Evolutionary conservation across 2,113 vertebrate genomes (phyloP), one percentile per base, ranked within the genome.

Genomic region (Bubalus kerabau): DNA sequence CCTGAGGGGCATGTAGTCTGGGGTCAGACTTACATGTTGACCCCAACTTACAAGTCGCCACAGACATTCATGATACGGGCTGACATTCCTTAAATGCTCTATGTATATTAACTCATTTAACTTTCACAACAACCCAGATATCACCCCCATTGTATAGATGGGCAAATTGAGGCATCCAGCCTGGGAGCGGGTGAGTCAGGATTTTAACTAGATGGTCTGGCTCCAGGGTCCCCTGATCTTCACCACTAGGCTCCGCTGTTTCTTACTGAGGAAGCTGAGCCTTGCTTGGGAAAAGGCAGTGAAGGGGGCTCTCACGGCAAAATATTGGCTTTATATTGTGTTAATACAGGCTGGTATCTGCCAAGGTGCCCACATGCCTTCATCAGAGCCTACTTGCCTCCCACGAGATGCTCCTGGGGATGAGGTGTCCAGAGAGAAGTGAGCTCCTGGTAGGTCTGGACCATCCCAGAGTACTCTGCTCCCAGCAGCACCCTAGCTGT

Each of bases 1-100:
- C 43, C 0, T 0, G 1, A 48, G 78, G 24, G 32, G 6, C 48
- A 3, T 3, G 15, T 6, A 19, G n/a, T 50, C 76, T 40, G 30
- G 11, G 2, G 5, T 59, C 56, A 28, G 24, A 78, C 28, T 30
- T 32, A 32, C 60, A 32, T 32, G 60, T 32, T 32, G 14, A 62
- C 60, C 60, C 60, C 60, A 15, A 32, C 60, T 62, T 62, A 7
- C 60, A 57, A 64, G 81, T 16, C 3, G 54, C 17, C 23, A 0
- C 12, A 62, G 52, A 10, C 2, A 32, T 40, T 50, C 50, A 26
- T 2, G 19, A 26, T 23, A 2, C 1, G 1, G 46, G 23, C 52
- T 40, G 76, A 17, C 0, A 4, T 3, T 50, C 56, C 67, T 28
- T 6, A 24, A 83, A 62, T 59, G 87, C 17, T 30, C 83, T 52